Conservation (phyloP, 92 coral and sea anemone genomes). For the Palythoa caribaeorum region DNA sequence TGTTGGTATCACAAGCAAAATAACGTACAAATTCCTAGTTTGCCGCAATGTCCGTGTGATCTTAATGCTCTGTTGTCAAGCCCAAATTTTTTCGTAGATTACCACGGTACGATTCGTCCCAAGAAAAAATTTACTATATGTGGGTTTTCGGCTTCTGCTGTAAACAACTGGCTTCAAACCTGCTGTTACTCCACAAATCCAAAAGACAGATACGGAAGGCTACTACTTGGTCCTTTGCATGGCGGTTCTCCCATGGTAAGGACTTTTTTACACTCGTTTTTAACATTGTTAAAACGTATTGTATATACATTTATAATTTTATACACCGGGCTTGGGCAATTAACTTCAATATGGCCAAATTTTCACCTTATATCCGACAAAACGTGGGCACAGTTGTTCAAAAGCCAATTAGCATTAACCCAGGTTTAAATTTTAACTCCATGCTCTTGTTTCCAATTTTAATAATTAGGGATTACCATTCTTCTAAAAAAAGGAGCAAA, state of each 20-base stretch:
- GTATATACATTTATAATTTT: too few species aligned
- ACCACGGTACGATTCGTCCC: background rate
- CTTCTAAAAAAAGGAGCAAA: background rate
- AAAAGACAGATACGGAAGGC: constrained; percentile 13
- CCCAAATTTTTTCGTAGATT: constrained; percentile 7
- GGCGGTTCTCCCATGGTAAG: constrained; percentile 33
- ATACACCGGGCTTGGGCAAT: too few species aligned
- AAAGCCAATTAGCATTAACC: too few species aligned
- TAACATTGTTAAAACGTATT: too few species aligned
- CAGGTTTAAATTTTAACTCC: too few species aligned
- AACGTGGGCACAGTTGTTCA: too few species aligned
- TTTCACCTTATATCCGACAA: too few species aligned
- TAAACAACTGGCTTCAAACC: constrained; percentile 16
- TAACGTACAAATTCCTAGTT: constrained; percentile 18
- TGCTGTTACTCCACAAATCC: constrained; percentile 39
- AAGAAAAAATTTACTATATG: background rate
- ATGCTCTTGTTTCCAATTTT: too few species aligned
- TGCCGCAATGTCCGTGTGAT: constrained; percentile 59
- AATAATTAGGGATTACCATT: background rate
- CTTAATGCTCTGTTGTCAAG: background rate
- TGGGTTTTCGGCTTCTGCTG: constrained; percentile 4
- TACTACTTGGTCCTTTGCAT: constrained; percentile 14
- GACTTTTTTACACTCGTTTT: too few species aligned
- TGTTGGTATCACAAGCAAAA: constrained; percentile 55
- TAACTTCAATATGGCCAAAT: too few species aligned